phyloP scores from a whole-genome alignment of 2,888 invertebrate species.

The Idaea dimidiata region DNA sequence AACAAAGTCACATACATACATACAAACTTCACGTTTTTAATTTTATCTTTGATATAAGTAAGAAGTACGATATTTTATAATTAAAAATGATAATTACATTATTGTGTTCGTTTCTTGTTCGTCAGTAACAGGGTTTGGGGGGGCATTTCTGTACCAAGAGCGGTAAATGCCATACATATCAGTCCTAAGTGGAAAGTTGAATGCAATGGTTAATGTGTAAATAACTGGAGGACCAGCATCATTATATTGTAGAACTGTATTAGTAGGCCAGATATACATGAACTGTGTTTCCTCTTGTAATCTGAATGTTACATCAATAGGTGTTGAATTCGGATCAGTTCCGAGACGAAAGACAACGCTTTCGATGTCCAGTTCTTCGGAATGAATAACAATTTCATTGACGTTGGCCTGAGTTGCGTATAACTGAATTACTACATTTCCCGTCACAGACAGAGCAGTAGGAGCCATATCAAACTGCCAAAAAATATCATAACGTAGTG shows the following conservation, averaged over 20 bases:
- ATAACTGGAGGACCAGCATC: slow-evolving; percentile 23
- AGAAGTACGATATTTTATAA: not conserved
- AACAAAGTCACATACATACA: too few species aligned
- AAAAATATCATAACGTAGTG: slow-evolving; percentile 72
- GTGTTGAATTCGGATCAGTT: slow-evolving; percentile 24
- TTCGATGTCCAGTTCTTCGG: slow-evolving; percentile 46
- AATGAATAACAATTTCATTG: slow-evolving; percentile 58
- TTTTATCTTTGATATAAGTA: too few species aligned
- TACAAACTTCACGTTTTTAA: too few species aligned
- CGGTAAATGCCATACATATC: slow-evolving; percentile 72
- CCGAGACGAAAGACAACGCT: slow-evolving; percentile 61
- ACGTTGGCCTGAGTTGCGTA: slow-evolving; percentile 48
- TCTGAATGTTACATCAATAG: slow-evolving; percentile 23
- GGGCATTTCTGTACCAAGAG: slow-evolving; percentile 60
- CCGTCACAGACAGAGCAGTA: slow-evolving; percentile 44
- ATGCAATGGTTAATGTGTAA: slow-evolving; percentile 50
- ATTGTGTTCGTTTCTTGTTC: slow-evolving; percentile 9
- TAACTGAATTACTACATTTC: slow-evolving; percentile 57
- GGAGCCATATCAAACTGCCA: slow-evolving; percentile 62
- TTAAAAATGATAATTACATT: slow-evolving; percentile 38
- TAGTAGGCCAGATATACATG: slow-evolving; percentile 38
- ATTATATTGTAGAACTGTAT: slow-evolving; percentile 33
- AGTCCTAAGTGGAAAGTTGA: slow-evolving; percentile 48
- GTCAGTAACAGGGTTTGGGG: not conserved
- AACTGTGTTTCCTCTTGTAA: slow-evolving; percentile 47